Evolutionary conservation across 2,113 vertebrate genomes (phyloP).

Genomic region (Acanthochromis polyacanthus): DNA sequence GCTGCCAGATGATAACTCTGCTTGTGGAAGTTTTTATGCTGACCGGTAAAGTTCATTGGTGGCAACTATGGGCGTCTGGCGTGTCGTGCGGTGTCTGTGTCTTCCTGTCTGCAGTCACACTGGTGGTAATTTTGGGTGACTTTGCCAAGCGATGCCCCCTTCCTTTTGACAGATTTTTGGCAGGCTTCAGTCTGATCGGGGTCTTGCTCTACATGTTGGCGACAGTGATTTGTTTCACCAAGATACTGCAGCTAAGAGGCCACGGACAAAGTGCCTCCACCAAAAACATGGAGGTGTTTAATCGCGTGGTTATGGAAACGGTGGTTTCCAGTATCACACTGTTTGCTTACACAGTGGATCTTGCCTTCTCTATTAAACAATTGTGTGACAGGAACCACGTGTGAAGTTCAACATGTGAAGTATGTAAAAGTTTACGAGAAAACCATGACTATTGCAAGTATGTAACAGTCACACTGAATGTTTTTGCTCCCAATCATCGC

Average conservation of each 20-base stretch:
- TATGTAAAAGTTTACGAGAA: background rate
- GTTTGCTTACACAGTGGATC: constrained; percentile 82
- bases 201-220: constrained; percentile 76
- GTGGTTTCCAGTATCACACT: constrained; percentile 76
- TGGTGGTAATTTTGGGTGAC: constrained; percentile 80
- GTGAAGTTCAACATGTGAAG: background rate
- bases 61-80: constrained; percentile 58
- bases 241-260: constrained; percentile 43
- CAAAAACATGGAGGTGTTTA: background rate
- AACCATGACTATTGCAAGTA: background rate
- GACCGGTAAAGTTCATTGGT: rapidly evolving
- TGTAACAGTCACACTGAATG: constrained; percentile 19
- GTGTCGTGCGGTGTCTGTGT: constrained; percentile 68
- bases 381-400: constrained; percentile 73
- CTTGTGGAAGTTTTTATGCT: background rate
- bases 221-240: constrained; percentile 74
- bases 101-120: constrained; percentile 71
- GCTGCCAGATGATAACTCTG: constrained; percentile 74
- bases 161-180: constrained; percentile 80
- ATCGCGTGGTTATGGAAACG: constrained; percentile 69
- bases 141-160: constrained; percentile 76
- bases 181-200: constrained; percentile 75
- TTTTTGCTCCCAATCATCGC: constrained; percentile 10
- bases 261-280: rapidly evolving
- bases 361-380: constrained; percentile 81